phyloP scores from a whole-genome alignment of 2,797 vertebrate genomes.

The Tamandua tetradactyla region DNA sequence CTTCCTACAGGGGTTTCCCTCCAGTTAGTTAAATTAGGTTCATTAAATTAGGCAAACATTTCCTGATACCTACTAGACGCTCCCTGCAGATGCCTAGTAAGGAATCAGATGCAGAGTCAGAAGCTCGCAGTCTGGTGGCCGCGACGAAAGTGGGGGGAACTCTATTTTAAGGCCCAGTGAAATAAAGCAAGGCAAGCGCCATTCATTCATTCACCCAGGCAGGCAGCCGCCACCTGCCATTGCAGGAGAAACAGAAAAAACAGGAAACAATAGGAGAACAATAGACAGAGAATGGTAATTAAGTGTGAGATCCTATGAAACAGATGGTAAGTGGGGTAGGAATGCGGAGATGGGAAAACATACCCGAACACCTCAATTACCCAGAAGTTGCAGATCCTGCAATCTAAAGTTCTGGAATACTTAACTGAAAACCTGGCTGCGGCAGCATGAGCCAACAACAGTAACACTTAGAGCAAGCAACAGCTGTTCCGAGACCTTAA shows the following conservation, averaged over 20 bases:
- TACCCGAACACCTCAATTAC: neutral
- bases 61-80: conserved; percentile 59
- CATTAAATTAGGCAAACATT: conserved; percentile 36
- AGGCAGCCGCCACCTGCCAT: neutral
- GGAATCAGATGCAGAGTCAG: neutral
- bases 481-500: neutral
- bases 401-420: neutral
- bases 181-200: neutral
- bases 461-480: rapidly evolving
- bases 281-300: conserved; percentile 63
- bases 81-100: too few relatives aligned
- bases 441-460: rapidly evolving
- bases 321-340: conserved; percentile 62
- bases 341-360: neutral
- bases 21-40: conserved; percentile 39
- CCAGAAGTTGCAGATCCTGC: conserved; percentile 30
- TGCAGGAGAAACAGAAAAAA: neutral
- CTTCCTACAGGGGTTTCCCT: conserved; percentile 36
- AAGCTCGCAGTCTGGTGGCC: neutral
- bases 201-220: neutral
- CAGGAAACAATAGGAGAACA: conserved; percentile 34
- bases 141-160: neutral
- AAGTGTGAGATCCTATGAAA: conserved; percentile 3
- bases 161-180: conserved; percentile 29
- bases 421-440: neutral